A percentile compares a stretch with the other conserved stretches of the same genome.
phyloP scores from a whole-genome alignment of 2,797 vertebrate species.

The Rhinoraja longicauda region DNA sequence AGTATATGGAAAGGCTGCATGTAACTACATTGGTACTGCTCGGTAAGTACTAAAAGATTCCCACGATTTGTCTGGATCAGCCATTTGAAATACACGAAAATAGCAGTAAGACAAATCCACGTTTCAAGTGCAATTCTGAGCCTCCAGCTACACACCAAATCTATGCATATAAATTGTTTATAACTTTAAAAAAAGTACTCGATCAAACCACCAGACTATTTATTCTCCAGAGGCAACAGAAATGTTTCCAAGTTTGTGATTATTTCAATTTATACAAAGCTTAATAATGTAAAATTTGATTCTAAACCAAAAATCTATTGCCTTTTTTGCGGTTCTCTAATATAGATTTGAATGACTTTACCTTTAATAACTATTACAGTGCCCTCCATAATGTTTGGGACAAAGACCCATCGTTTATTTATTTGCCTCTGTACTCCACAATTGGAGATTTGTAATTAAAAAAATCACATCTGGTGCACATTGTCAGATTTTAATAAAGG shows the following conservation, averaged over 20 bases:
- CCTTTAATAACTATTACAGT: not conserved
- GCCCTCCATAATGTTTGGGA: no score
- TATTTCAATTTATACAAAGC: not conserved
- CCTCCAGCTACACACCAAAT: not conserved
- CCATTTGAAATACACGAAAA: not conserved
- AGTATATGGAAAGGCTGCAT: not conserved
- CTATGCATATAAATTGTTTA: not conserved
- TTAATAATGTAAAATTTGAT: not conserved
- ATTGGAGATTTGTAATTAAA: no score
- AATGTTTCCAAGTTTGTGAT: not conserved
- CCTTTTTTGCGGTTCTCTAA: not conserved
- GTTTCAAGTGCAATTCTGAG: not conserved
- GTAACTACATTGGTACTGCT: not conserved
- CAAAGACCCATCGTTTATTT: no score
- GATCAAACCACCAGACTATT: not conserved
- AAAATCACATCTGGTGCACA: no score
- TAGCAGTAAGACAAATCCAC: not conserved
- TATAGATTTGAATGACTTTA: not conserved
- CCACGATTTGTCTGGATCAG: not conserved
- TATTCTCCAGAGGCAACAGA: not conserved
- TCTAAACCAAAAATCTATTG: not conserved
- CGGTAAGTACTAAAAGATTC: not conserved
- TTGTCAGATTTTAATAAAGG: no score
- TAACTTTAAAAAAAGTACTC: not conserved
- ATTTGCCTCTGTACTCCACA: no score